phyloP scores from a whole-genome alignment of 2,797 vertebrate species.

The Poeciliopsis turneri region DNA sequence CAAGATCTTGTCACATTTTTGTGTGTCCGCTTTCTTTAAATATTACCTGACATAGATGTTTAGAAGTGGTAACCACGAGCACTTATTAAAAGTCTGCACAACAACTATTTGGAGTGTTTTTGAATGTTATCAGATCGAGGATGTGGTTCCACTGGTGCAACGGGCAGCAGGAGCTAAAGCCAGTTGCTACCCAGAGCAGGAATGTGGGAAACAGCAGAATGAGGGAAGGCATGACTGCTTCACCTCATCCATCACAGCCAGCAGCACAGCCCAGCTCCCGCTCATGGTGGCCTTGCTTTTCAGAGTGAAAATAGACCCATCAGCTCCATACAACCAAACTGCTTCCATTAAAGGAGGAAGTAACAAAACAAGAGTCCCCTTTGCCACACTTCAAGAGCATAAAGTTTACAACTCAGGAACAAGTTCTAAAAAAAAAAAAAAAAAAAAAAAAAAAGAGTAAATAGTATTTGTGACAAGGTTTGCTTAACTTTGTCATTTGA shows the following conservation, averaged over 20 bases:
- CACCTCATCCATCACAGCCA: constrained; percentile 79
- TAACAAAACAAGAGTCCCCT: constrained; percentile 54
- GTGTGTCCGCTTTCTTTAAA: neutral
- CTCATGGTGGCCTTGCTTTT: constrained; percentile 68
- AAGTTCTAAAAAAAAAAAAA: constrained; percentile 40
- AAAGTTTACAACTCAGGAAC: constrained; percentile 61
- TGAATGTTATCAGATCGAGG: constrained; percentile 5
- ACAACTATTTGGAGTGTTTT: neutral
- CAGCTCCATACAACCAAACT: constrained; percentile 71
- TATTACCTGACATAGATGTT: neutral
- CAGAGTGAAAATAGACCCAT: constrained; percentile 71
- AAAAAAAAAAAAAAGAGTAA: constrained; percentile 52
- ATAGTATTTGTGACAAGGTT: constrained; percentile 38
- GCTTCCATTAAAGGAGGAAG: constrained; percentile 66
- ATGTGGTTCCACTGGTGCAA: neutral
- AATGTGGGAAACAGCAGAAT: constrained; percentile 66
- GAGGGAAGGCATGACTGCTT: constrained; percentile 64
- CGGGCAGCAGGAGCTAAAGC: constrained; percentile 39
- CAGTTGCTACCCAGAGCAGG: constrained; percentile 62
- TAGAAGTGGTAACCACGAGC: neutral
- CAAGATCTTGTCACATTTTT: neutral
- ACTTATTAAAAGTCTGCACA: neutral
- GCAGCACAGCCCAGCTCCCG: constrained; percentile 47
- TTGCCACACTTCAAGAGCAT: constrained; percentile 41
- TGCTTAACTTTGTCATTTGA: constrained; percentile 43